Evolutionary conservation across 1,140 invertebrate genomes (phyloP), one percentile per base, ranked within the genome.

Genomic region (Adoxophyes honmai): DNA sequence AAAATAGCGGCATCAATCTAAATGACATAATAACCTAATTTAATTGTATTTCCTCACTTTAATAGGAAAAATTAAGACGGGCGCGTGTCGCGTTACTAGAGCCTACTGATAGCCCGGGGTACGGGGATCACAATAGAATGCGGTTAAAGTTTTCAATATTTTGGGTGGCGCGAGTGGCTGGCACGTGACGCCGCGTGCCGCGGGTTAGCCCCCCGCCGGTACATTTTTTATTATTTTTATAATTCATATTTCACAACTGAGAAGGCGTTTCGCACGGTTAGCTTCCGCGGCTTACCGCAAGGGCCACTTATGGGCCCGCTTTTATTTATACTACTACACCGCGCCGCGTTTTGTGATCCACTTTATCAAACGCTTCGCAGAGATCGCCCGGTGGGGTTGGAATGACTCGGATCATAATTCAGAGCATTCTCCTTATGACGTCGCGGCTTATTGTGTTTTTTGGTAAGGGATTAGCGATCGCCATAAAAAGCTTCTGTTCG

Each of bases 141-240:
- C 68, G 81, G 83, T 86, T 86, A 75, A 84, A 88, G 65, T 86
- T 88, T 88, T 86, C 86, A 88, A 88, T 88, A 85, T 86, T 88
- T 86, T 86, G 83, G 80, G 76, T 75, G 66, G 60, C 42, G 59
- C 64, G 59, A 54, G 57, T 59, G 59, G 16, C 16, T 16, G 55
- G 80, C 83, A 85, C 85, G 85, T 82, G 86, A 71, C 66, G 75
- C 61, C 81, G 72, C 83, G 85, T 85, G 85, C 52, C 74, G 13
- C 75, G 73, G 63, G 72, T 84, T 84, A 86, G 75, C 58, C 83
- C 78, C 81, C 83, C 69, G 70, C 70, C 64, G 75, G 55, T 69
- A 55, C 13, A 85, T 80, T 88, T 88, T 88, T 88, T 88, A 88
- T 86, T 85, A 86, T 88, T 86, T 88, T 88, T 81, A 85, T 86